Conservation (phyloP, 1,140 invertebrate genomes). For the Penaeus indicus region DNA sequence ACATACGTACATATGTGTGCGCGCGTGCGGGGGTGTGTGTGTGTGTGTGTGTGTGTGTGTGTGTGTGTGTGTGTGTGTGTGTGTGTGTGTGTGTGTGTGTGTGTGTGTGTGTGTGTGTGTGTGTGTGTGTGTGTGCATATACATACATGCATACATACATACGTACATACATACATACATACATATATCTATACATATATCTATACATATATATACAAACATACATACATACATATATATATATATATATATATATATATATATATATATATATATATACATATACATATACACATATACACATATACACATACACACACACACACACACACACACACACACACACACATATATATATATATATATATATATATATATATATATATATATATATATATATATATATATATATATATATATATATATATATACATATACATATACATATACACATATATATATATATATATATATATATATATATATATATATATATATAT, state of each 20-base stretch:
- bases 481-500: slow-evolving; percentile 20
- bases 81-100: too few species aligned
- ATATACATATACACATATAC: slow-evolving; percentile 1
- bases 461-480: slow-evolving; percentile 20
- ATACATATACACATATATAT: slow-evolving; percentile 11
- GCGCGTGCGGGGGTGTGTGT: too few species aligned
- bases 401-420: slow-evolving; percentile 15
- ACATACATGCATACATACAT: too few species aligned
- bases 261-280: neutral
- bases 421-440: neutral
- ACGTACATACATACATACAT: too few species aligned
- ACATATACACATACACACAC: neutral
- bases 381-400: slow-evolving; percentile 20
- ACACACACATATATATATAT: neutral
- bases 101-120: too few species aligned
- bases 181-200: too few species aligned
- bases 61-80: too few species aligned
- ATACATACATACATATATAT: neutral
- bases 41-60: too few species aligned
- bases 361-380: slow-evolving; percentile 20
- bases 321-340: neutral
- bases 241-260: neutral
- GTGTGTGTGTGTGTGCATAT: too few species aligned
- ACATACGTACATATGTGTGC: too few species aligned
- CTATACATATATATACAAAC: too few species aligned